Conservation (phyloP, 1,140 invertebrate genomes). For the Penaeus indicus region DNA sequence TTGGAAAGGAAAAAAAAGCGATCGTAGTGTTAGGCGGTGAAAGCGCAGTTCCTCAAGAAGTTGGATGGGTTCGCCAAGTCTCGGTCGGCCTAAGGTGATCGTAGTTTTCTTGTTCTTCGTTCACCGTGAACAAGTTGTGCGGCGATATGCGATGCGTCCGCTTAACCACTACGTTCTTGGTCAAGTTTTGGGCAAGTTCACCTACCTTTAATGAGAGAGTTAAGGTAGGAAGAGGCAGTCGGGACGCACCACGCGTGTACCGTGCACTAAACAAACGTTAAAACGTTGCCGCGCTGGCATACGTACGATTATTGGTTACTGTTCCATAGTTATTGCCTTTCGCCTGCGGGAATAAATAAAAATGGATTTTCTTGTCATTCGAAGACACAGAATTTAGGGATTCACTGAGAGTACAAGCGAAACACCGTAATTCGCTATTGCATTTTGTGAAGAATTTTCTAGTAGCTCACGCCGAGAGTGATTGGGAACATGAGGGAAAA, state of each 20-base stretch:
- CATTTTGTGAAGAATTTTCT: background rate
- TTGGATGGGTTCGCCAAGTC: constrained; percentile 42
- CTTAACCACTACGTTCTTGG: background rate
- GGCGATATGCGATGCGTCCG: constrained; percentile 4
- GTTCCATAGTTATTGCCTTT: constrained; percentile 56
- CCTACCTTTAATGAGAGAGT: constrained; percentile 52
- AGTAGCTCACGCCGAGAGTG: background rate
- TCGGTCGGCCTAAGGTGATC: constrained; percentile 38
- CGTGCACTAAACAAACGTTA: constrained; percentile 59
- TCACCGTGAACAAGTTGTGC: background rate
- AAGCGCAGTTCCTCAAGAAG: constrained; percentile 55
- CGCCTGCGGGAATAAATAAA: constrained; percentile 52
- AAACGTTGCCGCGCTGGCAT: constrained; percentile 58
- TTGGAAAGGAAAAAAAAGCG: constrained; percentile 10
- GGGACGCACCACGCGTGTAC: constrained; percentile 40
- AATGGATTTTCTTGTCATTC: constrained; percentile 49
- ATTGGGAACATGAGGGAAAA: constrained; percentile 45
- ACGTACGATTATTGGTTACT: constrained; percentile 62
- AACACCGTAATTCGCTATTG: background rate
- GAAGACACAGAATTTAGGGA: constrained; percentile 13
- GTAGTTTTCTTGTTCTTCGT: background rate
- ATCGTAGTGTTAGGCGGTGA: constrained; percentile 39
- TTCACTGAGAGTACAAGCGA: background rate
- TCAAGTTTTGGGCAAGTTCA: constrained; percentile 20
- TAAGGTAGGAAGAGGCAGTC: constrained; percentile 39